Evolutionary conservation across 2,888 invertebrate species (phyloP), one percentile per base, ranked within the genome.

Genomic region (Dasypogon diadema): DNA sequence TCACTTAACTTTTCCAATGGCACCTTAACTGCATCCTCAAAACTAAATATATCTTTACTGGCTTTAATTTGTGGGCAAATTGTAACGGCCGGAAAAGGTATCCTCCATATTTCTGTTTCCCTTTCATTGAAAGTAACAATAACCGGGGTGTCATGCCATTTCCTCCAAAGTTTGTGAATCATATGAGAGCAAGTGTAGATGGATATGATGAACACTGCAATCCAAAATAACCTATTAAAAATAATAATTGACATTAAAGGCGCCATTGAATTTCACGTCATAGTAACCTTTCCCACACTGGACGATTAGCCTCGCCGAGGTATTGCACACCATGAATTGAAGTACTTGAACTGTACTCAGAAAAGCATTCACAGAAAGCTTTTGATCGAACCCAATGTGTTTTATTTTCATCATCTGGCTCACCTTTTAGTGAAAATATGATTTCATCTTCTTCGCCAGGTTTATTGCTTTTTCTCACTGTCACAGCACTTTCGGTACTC

Each of bases 111-210:
- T 2, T 84, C 83, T 2, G 91, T 92, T 0, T 92, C 90, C 75
- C 89, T 90, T 83, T 92, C 91, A 0, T 92, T 91, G 82, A 92
- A 92, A 81, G 91, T 92, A 1, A 92, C 92, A 73, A 92, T 91
- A 1, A 92, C 91, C 0, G 92, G 92, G 75, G 89, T 90, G 77
- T 88, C 88, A 70, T 89, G 87, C 92, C 92, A 92, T 82, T 92
- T 92, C 75, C 87, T 86, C 87, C 90, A 92, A 5, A 90, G 89
- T 82, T 89, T 89, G 73, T 85, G 83, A 58, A 91, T 91, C 2
- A 91, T 63, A n/a, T 6, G 5, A 1, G 46, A 63, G 22, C 63
- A 63, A 16, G 42, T 37, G 37, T 63, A 46, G 10, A 63, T 12
- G 6, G 63, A 63, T 12, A 63, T 63, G 5, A 63, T 46, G 21